Conservation (phyloP, 2,113 vertebrate species). For the Neomonachus schauinslandi region DNA sequence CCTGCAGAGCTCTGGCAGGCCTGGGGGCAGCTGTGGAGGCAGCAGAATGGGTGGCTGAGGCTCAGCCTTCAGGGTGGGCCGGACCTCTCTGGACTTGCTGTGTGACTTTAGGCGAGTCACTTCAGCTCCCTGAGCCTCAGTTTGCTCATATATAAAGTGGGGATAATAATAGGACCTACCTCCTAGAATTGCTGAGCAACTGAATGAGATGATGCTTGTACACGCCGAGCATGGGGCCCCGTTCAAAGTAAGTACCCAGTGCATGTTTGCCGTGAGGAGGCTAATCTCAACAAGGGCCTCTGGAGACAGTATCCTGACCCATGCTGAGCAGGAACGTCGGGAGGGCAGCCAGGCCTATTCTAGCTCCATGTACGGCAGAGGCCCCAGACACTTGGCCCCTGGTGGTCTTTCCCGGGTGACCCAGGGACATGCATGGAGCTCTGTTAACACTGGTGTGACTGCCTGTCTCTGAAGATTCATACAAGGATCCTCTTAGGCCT, state of each 20-base stretch:
- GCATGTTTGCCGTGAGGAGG: neutral
- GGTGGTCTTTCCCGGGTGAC: neutral
- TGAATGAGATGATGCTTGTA: neutral
- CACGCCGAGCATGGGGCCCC: neutral
- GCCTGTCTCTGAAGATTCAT: neutral
- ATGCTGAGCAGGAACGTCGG: fast-evolving
- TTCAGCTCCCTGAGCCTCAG: neutral
- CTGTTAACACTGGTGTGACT: neutral
- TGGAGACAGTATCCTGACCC: neutral
- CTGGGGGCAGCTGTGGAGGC: fast-evolving
- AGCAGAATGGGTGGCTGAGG: neutral
- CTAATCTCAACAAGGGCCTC: neutral
- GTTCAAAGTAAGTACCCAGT: neutral
- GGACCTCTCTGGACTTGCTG: neutral
- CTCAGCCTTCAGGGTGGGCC: neutral
- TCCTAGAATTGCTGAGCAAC: neutral
- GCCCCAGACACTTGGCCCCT: neutral
- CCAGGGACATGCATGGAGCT: neutral
- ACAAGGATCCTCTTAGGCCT: neutral
- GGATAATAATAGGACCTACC: neutral
- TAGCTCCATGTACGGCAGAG: neutral
- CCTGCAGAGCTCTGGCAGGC: too few relatives aligned
- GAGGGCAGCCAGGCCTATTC: neutral
- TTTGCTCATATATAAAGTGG: neutral
- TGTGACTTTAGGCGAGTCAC: neutral